These are phyloP conservation scores for Crambe crambe DNA, from an alignment of 37 sponge, comb jelly and placozoan species.

Conservation along the genomic window DNA sequence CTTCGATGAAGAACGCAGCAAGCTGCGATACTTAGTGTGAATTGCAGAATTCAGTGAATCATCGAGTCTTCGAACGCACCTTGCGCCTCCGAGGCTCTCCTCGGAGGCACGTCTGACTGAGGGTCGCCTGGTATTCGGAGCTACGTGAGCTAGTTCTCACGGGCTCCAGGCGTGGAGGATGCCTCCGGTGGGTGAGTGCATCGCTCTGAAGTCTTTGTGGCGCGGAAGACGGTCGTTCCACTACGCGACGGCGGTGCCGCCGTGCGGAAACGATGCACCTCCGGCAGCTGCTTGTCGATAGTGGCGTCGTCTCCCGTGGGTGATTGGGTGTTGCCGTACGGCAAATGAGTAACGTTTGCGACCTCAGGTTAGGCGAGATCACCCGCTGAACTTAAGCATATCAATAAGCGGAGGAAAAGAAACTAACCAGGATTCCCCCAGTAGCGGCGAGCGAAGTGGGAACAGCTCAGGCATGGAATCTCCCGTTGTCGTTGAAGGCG, in stretches of 20 bases:
- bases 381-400: slow-evolving; percentile 95
- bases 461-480: slow-evolving; percentile 82
- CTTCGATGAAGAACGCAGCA: slow-evolving; percentile 86
- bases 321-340: background rate
- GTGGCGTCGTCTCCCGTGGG: background rate
- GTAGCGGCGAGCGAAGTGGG: slow-evolving; percentile 91
- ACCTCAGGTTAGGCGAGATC: slow-evolving; percentile 78
- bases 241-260: background rate
- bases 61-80: slow-evolving; percentile 93
- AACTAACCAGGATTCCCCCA: slow-evolving; percentile 93
- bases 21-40: slow-evolving; percentile 89
- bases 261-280: background rate
- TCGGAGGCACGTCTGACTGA: slow-evolving; percentile 76
- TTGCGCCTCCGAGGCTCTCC: slow-evolving; percentile 44
- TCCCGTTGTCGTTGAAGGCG: slow-evolving; percentile 20
- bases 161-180: background rate
- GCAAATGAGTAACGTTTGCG: background rate
- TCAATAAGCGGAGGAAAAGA: slow-evolving; percentile 93
- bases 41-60: slow-evolving; percentile 92
- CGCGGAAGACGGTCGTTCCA: too few species aligned
- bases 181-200: background rate
- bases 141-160: background rate
- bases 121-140: slow-evolving; percentile 26
- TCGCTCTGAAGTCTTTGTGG: background rate
- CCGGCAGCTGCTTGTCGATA: background rate